phyloP scores from a whole-genome alignment of 2,113 vertebrate genomes.

The Anser cygnoides region DNA sequence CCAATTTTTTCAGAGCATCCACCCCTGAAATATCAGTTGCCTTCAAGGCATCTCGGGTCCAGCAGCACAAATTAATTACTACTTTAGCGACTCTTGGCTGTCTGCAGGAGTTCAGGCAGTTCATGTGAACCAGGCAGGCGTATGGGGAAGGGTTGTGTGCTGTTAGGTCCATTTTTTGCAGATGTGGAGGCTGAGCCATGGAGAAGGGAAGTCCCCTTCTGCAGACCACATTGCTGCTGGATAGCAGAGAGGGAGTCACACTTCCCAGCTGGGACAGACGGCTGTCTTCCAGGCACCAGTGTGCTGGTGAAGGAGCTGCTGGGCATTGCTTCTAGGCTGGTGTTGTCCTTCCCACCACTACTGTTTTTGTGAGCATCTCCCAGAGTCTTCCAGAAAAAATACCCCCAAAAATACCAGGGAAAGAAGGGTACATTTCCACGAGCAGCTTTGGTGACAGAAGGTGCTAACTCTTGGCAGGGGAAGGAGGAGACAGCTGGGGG shows the following conservation, averaged over 20 bases:
- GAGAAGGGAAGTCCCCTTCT: not conserved
- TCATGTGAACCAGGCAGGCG: rapidly evolving
- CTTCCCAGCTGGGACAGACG: not conserved
- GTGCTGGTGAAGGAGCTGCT: not conserved
- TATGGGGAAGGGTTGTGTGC: rapidly evolving
- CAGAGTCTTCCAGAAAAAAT: not conserved
- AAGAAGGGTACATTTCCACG: not conserved
- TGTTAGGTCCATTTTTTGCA: not conserved
- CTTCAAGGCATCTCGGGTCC: not conserved
- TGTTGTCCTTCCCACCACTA: not conserved
- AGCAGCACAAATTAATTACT: not conserved
- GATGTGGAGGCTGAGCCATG: not conserved
- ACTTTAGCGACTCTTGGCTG: not conserved
- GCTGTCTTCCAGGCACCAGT: not conserved
- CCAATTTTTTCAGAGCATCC: not conserved
- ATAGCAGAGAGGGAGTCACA: not conserved
- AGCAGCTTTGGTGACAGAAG: not conserved
- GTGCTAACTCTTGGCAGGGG: not conserved
- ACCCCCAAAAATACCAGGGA: not conserved
- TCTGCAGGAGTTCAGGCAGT: not conserved
- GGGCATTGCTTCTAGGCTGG: not conserved
- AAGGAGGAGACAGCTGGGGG: not conserved
- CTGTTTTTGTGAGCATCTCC: not conserved
- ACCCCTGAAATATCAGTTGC: not conserved
- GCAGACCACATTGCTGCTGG: not conserved